Base-by-base conservation (phyloP, 1,140 invertebrate species). In the Bacillus rossius region DNA sequence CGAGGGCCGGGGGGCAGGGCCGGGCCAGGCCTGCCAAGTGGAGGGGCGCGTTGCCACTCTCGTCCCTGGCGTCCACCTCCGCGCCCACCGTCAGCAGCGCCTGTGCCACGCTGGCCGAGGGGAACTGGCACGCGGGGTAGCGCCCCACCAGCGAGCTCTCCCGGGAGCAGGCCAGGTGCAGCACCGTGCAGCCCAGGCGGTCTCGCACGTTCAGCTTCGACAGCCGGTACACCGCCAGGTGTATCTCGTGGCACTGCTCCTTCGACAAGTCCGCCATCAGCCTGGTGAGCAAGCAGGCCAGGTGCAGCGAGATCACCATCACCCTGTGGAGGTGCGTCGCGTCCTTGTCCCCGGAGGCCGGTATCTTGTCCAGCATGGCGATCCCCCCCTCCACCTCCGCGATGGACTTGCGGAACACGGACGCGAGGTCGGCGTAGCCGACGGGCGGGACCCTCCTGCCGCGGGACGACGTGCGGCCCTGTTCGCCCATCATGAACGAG, bases 401-500 rank as follows among this genome's bases (percentile, higher is more conserved):
- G 57, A 71, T 60, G 49, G 63, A 56, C 59, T 71, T 69, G 7
- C 65, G 49, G 43, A 69, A 64, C 19, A 69, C 65, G 47, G 62
- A 55, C 64, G 94, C 81, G 58, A 96, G 83, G 74, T 94, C 92
- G 60, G 82, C 75, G 64, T 91, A 87, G 37, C 86, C 82, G 19
- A 94, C 83, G 1, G 87, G 83, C 10, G 91, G 89, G 48, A 92
- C 83, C 38, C 87, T 80, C 34, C 88, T 80, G 54, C 86, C 85
- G 69, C 86, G 78, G 25, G 80, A 81, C 17, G 81, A 79, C 55
- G 86, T 80, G 58, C 84, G 80, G 0, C 86, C 81, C 63, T 87
- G 82, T 72, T 85, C 89, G 10, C 83, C 86, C 70, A 94, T 86
- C 91, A 97, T 96, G 71, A 93, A 96, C 54, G 88, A 91, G 75